These are phyloP conservation scores for Chaetodon trifascialis DNA, from an alignment of 2,113 vertebrate genomes.

Conservation along the genomic window DNA sequence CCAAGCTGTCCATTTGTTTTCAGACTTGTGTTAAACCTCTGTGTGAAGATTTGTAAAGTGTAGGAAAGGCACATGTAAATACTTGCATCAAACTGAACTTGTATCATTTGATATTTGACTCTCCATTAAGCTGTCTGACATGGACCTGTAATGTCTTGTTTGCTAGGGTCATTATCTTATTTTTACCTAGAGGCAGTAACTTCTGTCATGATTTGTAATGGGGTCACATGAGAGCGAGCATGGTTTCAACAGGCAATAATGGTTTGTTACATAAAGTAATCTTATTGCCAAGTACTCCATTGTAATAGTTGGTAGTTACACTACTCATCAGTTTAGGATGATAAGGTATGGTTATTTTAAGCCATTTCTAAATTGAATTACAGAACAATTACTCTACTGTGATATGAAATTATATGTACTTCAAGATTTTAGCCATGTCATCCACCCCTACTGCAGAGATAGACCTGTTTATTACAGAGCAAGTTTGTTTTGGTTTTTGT, in stretches of 20 bases:
- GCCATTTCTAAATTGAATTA: too few species aligned
- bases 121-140: neutral
- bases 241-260: constrained; percentile 8
- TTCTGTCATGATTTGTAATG: constrained; percentile 25
- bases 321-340: neutral
- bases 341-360: too few species aligned
- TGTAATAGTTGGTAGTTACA: neutral
- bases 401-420: too few species aligned
- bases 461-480: too few species aligned
- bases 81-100: constrained; percentile 9
- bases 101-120: constrained; percentile 16
- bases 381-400: too few species aligned
- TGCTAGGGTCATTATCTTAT: neutral
- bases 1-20: constrained; percentile 4
- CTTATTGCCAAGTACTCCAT: neutral
- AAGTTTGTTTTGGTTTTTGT: too few species aligned
- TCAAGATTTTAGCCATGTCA: too few species aligned
- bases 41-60: constrained; percentile 1
- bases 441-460: too few species aligned
- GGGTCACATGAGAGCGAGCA: constrained; percentile 38
- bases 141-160: neutral
- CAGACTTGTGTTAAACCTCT: constrained; percentile 36
- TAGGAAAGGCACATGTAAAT: constrained; percentile 14
- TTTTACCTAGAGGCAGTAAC: neutral
- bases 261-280: constrained; percentile 10